Conservation (phyloP, 2,113 vertebrate species). For the Lepidothrix coronata region DNA sequence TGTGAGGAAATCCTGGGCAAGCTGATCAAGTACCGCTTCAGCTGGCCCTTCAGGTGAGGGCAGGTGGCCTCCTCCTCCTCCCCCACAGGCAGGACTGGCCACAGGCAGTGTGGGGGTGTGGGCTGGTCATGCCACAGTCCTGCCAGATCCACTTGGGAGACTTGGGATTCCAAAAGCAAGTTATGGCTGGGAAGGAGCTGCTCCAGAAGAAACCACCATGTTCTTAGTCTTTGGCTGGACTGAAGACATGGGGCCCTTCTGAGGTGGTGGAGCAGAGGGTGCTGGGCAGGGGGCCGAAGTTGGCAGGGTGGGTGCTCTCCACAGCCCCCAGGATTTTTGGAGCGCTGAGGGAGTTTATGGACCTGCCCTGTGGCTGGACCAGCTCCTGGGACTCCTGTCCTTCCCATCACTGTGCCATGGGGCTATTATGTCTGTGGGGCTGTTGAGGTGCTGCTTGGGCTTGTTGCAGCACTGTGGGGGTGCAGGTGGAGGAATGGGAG, state of each 20-base stretch:
- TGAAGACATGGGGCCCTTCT: neutral
- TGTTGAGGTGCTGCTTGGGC: neutral
- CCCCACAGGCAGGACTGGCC: neutral
- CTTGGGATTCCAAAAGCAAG: neutral
- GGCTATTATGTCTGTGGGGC: fast-evolving
- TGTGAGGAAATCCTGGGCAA: constrained; percentile 94
- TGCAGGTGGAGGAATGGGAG: fast-evolving
- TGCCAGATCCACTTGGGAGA: neutral
- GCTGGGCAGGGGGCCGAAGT: neutral
- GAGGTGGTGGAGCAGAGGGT: neutral
- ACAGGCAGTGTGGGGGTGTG: neutral
- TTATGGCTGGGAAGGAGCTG: neutral
- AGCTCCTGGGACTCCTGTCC: neutral
- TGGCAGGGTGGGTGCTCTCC: neutral
- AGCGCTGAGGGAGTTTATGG: fast-evolving
- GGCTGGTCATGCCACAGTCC: neutral
- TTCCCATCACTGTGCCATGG: fast-evolving
- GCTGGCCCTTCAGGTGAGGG: constrained; percentile 96
- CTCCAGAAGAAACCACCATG: neutral
- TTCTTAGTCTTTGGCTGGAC: neutral
- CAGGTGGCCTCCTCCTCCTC: neutral
- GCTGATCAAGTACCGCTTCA: constrained; percentile 91
- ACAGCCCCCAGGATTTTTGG: neutral
- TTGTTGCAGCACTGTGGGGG: neutral
- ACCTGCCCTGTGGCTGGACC: neutral